These are phyloP conservation scores for Punctoribates punctum DNA, from an alignment of 2,888 invertebrate genomes.

Conservation along the genomic window DNA sequence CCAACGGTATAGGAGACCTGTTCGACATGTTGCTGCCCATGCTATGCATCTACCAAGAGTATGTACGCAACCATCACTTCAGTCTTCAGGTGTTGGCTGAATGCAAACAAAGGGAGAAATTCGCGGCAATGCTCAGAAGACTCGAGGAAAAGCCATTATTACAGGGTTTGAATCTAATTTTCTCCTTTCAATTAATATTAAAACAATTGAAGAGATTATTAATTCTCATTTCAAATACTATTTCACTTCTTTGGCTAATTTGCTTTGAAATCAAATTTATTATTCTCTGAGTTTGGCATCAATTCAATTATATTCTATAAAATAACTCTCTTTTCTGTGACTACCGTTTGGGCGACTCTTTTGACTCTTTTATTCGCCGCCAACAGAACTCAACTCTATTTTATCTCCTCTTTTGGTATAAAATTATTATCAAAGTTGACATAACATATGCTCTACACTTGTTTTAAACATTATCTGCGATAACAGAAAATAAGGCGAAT, in stretches of 20 bases:
- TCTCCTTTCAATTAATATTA: no score
- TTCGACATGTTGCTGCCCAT: slow-evolving; percentile 92
- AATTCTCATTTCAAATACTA: no score
- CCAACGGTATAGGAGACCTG: slow-evolving; percentile 67
- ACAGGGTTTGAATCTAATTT: slow-evolving; percentile 57
- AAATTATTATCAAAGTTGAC: not conserved
- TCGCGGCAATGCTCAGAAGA: slow-evolving; percentile 71
- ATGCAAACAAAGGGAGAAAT: slow-evolving; percentile 77
- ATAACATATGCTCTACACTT: not conserved
- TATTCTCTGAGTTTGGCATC: no score
- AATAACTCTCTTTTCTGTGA: no score
- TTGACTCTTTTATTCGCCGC: no score
- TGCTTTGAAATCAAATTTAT: no score
- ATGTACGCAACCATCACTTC: slow-evolving; percentile 89
- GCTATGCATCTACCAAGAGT: slow-evolving; percentile 91
- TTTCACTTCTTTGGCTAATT: no score
- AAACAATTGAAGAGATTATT: no score
- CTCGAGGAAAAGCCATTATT: slow-evolving; percentile 80
- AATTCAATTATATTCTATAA: no score
- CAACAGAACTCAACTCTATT: no score
- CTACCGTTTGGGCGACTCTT: no score
- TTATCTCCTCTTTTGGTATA: no score
- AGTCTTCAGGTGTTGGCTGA: slow-evolving; percentile 81
- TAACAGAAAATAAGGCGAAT: not conserved
- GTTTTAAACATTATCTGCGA: not conserved